These are phyloP conservation scores for Sphyrna mokarran DNA, from an alignment of 2,113 vertebrate genomes.

Conservation along the genomic window DNA sequence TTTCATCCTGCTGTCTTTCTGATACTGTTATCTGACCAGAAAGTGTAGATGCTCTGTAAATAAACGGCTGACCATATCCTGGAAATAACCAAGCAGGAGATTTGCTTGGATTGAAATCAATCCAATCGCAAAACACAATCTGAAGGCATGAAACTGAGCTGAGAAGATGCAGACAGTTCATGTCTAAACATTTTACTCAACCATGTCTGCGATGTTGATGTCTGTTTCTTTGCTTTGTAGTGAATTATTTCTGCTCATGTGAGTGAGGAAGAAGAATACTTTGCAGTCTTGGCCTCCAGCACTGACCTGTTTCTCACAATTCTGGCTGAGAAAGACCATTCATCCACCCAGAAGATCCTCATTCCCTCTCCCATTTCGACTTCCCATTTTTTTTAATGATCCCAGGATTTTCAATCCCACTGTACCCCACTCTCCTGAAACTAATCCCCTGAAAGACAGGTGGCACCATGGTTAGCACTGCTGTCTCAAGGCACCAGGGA, in stretches of 20 bases:
- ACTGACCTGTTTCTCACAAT: no score
- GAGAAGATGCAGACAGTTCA: background rate
- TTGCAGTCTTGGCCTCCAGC: background rate
- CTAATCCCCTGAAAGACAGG: no score
- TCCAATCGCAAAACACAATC: background rate
- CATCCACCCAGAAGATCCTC: background rate
- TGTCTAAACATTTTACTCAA: background rate
- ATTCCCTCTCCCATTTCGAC: background rate
- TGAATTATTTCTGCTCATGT: background rate
- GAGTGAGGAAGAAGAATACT: background rate
- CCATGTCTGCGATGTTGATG: background rate
- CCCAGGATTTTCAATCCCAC: background rate
- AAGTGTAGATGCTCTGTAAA: background rate
- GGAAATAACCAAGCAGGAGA: background rate
- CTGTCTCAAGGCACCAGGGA: no score
- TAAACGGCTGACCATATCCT: background rate
- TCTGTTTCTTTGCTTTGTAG: background rate
- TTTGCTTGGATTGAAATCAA: background rate
- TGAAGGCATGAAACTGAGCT: background rate
- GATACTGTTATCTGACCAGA: constrained; percentile 10
- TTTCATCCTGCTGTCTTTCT: background rate
- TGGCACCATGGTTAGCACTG: no score
- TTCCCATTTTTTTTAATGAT: background rate
- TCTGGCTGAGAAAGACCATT: background rate
- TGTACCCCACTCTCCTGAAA: background rate